These are phyloP conservation scores for Baronia brevicornis DNA, from an alignment of 2,888 invertebrate genomes.

Conservation along the genomic window DNA sequence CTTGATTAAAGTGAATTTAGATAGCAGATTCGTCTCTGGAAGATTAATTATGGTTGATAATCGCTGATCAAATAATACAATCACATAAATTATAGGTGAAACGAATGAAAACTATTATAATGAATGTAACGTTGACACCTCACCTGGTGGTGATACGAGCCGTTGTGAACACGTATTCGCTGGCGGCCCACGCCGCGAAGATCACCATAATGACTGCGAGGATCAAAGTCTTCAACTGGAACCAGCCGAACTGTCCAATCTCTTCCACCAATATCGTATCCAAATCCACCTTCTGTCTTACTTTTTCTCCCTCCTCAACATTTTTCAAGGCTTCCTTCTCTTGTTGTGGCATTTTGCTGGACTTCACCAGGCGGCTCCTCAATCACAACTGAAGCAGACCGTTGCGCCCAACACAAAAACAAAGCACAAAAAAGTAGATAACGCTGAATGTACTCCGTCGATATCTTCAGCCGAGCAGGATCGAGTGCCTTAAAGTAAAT, in stretches of 20 bases:
- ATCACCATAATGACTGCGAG: constrained; percentile 36
- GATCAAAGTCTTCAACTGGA: constrained; percentile 37
- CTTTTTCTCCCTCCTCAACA: constrained; percentile 8
- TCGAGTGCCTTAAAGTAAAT: too few species aligned
- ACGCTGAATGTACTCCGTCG: constrained; percentile 5
- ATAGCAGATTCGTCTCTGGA: too few species aligned
- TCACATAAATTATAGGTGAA: too few species aligned
- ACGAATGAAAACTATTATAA: background rate
- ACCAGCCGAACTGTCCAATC: constrained; percentile 53
- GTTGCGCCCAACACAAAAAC: constrained; percentile 3
- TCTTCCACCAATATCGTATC: constrained; percentile 51
- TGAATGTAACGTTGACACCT: background rate
- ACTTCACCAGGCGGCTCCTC: constrained; percentile 1
- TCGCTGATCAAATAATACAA: too few species aligned
- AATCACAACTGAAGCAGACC: background rate
- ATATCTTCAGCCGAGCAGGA: too few species aligned
- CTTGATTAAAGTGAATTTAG: too few species aligned
- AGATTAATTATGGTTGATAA: too few species aligned
- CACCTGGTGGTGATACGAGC: constrained; percentile 55
- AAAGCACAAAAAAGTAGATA: constrained; percentile 4
- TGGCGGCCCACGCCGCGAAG: constrained; percentile 41
- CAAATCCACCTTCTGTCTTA: constrained; percentile 31
- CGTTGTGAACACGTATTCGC: constrained; percentile 55
- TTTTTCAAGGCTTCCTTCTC: constrained; percentile 2
- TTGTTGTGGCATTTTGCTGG: constrained; percentile 2